These are phyloP conservation scores for Psilopsiagon aurifrons DNA, from an alignment of 2,113 vertebrate species.

Conservation along the genomic window DNA sequence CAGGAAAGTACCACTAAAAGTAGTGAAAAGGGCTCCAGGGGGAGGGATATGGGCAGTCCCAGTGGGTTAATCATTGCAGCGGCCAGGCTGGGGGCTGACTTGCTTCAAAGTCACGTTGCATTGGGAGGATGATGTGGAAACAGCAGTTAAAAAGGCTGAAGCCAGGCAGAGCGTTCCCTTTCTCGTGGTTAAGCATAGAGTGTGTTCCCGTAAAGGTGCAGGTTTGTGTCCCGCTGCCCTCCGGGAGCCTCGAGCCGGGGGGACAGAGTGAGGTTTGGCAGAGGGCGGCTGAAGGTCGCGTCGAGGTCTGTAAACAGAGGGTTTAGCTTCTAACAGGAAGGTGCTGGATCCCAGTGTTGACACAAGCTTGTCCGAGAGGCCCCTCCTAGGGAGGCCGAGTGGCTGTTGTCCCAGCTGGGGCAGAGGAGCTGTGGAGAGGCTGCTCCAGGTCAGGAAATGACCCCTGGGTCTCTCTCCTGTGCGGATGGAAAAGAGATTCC, in stretches of 20 bases:
- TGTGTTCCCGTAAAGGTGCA: not conserved
- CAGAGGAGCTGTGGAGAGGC: constrained; percentile 6
- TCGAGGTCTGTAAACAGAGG: constrained; percentile 13
- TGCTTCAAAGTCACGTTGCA: not conserved
- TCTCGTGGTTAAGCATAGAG: not conserved
- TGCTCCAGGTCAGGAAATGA: constrained; percentile 6
- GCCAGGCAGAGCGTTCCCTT: not conserved
- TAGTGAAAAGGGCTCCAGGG: not conserved
- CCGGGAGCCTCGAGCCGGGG: not conserved
- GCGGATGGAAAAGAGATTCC: not conserved
- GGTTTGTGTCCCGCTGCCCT: not conserved
- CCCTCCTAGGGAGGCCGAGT: not conserved
- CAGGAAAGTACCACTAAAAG: not conserved
- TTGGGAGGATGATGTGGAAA: not conserved
- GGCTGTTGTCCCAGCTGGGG: not conserved
- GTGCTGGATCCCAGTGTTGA: constrained; percentile 57
- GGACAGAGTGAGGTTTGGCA: not conserved
- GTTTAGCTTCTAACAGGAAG: constrained; percentile 15
- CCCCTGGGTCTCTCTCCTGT: not conserved
- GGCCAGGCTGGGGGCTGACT: not conserved
- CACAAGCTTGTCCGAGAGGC: constrained; percentile 44
- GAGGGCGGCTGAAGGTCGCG: not conserved
- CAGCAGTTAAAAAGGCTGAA: not conserved
- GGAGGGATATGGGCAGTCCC: not conserved
- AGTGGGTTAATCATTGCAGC: not conserved